Base-by-base conservation (phyloP, 2,113 vertebrate species). In the Lepus europaeus region DNA sequence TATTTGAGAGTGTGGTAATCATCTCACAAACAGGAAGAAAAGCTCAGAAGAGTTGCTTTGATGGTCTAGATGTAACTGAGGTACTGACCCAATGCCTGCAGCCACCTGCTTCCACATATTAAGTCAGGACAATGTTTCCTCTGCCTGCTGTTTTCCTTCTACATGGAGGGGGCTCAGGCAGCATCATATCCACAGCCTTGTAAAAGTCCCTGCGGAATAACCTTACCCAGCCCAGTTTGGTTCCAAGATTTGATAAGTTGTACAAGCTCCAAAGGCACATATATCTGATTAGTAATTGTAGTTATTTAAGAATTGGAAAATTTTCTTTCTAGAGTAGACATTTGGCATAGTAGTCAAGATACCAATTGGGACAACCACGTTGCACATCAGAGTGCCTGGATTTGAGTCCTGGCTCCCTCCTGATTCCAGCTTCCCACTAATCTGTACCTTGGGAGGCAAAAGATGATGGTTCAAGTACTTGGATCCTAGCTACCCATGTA, bases 11-110 rank as follows among this genome's bases (percentile, higher is more conserved):
- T n/a, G 9, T 25, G 20, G 36, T 11, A 61, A 59, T 39, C 73
- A 45, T 78, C 78, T 72, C 70, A 22, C 27, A 77, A 76, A 86
- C 10, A 72, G 31, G 39, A 95, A 33, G 31, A 76, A 91, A 89
- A 83, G n/a, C n/a, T 79, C 92, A 61, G 70, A 29, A 74, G 51
- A 51, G 33, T 85, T 14, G 14, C 22, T 31, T 64, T n/a, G 29
- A 59, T n/a, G 16, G 17, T 56, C 25, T 76, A n/a, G n/a, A 64
- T 2, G 10, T 33, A 22, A 33, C 0, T 22, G 25, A 85, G 31
- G 39, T 72, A 36, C 81, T 91, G 45, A 39, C 33, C 5, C 56
- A 23, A 13, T 22, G 33, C 61, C 14, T 74, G 17, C 68, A 73
- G 14, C 11, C 33, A 61, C 39, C 64, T 84, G 59, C 53, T 31